Evolutionary conservation across 92 coral and sea anemone species (phyloP).

Genomic region (Palythoa heliodiscus): DNA sequence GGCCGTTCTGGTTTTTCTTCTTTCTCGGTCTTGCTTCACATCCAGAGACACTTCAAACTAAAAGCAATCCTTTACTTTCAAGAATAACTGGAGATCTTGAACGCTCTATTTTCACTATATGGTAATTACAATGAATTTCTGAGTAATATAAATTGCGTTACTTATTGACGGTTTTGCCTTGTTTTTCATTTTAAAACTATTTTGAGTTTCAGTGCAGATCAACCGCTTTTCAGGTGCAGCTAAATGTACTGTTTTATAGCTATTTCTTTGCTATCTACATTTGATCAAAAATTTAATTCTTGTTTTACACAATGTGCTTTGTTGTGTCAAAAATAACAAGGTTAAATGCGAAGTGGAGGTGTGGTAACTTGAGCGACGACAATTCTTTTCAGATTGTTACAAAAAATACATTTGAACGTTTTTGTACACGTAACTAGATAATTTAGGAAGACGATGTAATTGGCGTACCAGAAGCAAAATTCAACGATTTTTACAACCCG

Average conservation of each 20-base stretch:
- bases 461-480: too few species aligned
- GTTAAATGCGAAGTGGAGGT: background rate
- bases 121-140: background rate
- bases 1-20: too few species aligned
- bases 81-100: background rate
- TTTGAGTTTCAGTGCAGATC: background rate
- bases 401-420: background rate
- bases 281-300: slow-evolving; percentile 5
- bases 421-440: background rate
- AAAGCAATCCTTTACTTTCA: background rate
- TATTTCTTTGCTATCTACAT: background rate
- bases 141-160: background rate
- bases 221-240: background rate
- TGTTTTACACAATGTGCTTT: background rate
- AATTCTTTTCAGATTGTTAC: background rate
- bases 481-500: too few species aligned
- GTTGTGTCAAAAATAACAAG: background rate
- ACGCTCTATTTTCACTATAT: background rate
- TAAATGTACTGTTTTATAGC: background rate
- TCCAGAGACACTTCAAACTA: too few species aligned
- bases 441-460: too few species aligned
- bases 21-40: too few species aligned
- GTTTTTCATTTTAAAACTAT: background rate
- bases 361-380: background rate
- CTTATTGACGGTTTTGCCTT: background rate